phyloP scores from a whole-genome alignment of 2,888 invertebrate species.

The Cheilosia soror region DNA sequence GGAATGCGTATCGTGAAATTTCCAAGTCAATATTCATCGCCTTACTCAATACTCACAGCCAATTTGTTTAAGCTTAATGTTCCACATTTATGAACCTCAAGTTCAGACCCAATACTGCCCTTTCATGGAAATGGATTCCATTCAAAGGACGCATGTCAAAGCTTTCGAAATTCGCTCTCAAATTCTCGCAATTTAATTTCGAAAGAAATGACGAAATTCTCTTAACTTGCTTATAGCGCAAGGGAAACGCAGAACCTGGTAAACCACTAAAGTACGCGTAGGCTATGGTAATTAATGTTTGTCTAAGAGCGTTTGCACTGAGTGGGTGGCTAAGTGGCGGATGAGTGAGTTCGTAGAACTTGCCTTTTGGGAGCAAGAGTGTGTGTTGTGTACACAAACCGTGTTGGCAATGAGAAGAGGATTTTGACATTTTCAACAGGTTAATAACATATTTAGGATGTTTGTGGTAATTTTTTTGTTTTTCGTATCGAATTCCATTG shows the following conservation, averaged over 20 bases:
- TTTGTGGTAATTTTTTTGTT: not conserved
- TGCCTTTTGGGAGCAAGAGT: conserved; percentile 30
- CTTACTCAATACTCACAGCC: not conserved
- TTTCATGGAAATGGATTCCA: conserved; percentile 16
- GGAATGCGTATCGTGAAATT: conserved; percentile 6
- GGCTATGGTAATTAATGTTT: conserved; percentile 59
- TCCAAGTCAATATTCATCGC: conserved; percentile 9
- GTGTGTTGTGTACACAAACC: conserved; percentile 39
- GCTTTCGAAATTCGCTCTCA: conserved; percentile 26
- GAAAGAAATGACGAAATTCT: conserved; percentile 10
- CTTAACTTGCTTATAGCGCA: conserved; percentile 23
- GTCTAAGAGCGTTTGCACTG: conserved; percentile 51
- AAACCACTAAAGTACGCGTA: conserved; percentile 51
- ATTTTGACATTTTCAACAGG: conserved; percentile 61
- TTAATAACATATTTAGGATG: conserved; percentile 56
- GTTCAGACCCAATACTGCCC: not conserved
- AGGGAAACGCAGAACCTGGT: conserved; percentile 19
- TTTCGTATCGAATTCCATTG: not conserved
- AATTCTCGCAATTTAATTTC: not conserved
- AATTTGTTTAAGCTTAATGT: conserved; percentile 3
- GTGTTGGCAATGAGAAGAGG: conserved; percentile 28
- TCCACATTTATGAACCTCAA: conserved; percentile 15
- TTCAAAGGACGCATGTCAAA: conserved; percentile 44
- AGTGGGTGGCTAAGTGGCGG: conserved; percentile 46
- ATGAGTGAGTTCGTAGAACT: conserved; percentile 51